phyloP scores from a whole-genome alignment of 2,888 invertebrate species.

The Merodon equestris region DNA sequence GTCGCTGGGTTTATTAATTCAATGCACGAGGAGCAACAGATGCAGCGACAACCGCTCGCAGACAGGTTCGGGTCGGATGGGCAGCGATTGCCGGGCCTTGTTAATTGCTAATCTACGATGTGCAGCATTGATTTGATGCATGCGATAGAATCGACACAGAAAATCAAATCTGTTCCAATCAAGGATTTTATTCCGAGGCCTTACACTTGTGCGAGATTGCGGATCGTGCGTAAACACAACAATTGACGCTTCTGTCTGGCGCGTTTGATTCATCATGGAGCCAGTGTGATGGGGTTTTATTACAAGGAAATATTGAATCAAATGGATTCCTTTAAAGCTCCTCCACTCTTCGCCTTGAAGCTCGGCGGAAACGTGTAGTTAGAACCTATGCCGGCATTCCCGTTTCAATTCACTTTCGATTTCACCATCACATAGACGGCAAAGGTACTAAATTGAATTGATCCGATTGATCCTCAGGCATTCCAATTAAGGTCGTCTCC shows the following conservation, averaged over 20 bases:
- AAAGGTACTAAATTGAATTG: slow-evolving; percentile 35
- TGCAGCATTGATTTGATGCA: slow-evolving; percentile 58
- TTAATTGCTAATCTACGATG: slow-evolving; percentile 50
- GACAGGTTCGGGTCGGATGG: neutral
- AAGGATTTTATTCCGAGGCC: slow-evolving; percentile 30
- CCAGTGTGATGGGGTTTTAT: neutral
- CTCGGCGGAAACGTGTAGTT: too few relatives aligned
- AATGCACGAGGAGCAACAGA: too few relatives aligned
- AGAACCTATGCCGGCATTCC: too few relatives aligned
- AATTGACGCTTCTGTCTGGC: neutral
- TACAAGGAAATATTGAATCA: too few relatives aligned
- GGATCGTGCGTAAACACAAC: too few relatives aligned
- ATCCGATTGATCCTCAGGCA: slow-evolving; percentile 44
- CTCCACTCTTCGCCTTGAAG: too few relatives aligned
- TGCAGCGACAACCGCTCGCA: neutral
- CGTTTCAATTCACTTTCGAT: slow-evolving; percentile 19
- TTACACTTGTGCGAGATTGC: slow-evolving; percentile 35
- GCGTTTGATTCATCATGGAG: neutral
- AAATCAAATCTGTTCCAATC: slow-evolving; percentile 42
- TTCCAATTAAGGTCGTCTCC: slow-evolving; percentile 47
- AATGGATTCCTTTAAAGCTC: too few relatives aligned
- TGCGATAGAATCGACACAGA: slow-evolving; percentile 60
- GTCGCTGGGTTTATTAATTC: slow-evolving; percentile 31
- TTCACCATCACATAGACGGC: slow-evolving; percentile 6
- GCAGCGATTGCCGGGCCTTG: slow-evolving; percentile 5